Percentiles rank a stretch among this genome's conserved stretches.
These are phyloP conservation scores for Andrena hattorfiana DNA, from an alignment of 2,888 invertebrate species.

Conservation along the genomic window DNA sequence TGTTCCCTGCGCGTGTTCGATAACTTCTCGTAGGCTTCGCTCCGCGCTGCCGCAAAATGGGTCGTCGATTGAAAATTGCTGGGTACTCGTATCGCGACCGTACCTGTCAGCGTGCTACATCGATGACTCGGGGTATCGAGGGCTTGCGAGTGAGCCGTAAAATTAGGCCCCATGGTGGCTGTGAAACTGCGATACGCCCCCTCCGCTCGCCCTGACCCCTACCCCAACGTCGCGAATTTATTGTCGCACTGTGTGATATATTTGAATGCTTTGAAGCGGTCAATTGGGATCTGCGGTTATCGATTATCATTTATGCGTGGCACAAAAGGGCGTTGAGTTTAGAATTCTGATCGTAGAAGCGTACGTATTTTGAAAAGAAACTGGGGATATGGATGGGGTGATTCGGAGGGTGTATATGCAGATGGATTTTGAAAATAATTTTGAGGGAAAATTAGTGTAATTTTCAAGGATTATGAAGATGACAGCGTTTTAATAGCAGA, in stretches of 20 bases:
- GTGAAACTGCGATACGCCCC: conserved; percentile 18
- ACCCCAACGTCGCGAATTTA: conserved; percentile 5
- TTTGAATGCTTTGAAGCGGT: neutral
- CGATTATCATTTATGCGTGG: neutral
- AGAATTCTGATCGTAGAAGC: too few relatives aligned
- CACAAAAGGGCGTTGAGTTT: neutral
- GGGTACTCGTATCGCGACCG: conserved; percentile 30
- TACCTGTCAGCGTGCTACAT: conserved; percentile 43
- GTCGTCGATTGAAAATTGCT: conserved; percentile 53
- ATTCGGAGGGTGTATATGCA: too few relatives aligned
- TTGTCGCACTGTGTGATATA: conserved; percentile 1
- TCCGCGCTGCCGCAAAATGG: conserved; percentile 41
- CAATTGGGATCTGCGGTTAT: conserved; percentile 18
- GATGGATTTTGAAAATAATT: too few relatives aligned
- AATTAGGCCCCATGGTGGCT: conserved; percentile 36
- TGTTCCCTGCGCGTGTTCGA: conserved; percentile 53
- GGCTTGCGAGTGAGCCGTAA: conserved; percentile 30
- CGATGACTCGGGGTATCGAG: conserved; percentile 29
- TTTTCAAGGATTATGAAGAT: too few relatives aligned
- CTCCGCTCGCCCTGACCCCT: neutral
- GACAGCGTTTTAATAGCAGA: too few relatives aligned
- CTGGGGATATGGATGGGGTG: too few relatives aligned
- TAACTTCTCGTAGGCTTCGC: conserved; percentile 47
- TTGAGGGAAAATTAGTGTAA: too few relatives aligned
- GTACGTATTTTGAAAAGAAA: too few relatives aligned